Percentiles rank a stretch among this genome's conserved stretches.
Evolutionary conservation across 2,888 invertebrate species (phyloP).

Genomic region (Drosophila meridiana): DNA sequence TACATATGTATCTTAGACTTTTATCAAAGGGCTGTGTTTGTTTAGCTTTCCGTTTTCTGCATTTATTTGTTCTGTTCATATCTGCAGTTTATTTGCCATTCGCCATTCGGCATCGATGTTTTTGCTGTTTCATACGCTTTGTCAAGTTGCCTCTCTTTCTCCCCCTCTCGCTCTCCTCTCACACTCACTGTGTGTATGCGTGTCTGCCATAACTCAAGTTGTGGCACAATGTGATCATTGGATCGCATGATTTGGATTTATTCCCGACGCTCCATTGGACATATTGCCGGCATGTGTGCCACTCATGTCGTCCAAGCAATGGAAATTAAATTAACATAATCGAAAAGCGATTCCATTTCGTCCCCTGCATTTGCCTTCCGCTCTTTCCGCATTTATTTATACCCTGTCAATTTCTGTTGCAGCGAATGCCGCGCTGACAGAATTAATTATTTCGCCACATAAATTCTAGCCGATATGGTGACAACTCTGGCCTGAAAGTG

Average conservation of each 20-base stretch:
- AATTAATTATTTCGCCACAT: conserved; percentile 82
- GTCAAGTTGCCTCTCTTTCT: conserved; percentile 16
- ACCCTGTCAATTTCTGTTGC: conserved; percentile 65
- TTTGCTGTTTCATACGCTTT: conserved; percentile 57
- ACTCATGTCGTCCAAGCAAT: conserved; percentile 68
- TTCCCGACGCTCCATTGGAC: conserved; percentile 77
- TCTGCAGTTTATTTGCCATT: conserved; percentile 70
- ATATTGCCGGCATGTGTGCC: conserved; percentile 80
- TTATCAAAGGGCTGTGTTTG: conserved; percentile 30
- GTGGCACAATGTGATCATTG: conserved; percentile 79
- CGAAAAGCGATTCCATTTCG: conserved; percentile 71
- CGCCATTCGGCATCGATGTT: conserved; percentile 58
- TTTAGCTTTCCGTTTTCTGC: conserved; percentile 23
- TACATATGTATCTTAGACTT: conserved; percentile 3
- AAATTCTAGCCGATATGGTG: conserved; percentile 58
- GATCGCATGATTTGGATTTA: conserved; percentile 82
- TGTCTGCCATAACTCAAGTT: conserved; percentile 75
- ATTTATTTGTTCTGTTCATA: conserved; percentile 63
- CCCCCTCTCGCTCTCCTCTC: neutral
- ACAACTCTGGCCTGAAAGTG: conserved; percentile 28
- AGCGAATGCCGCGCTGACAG: conserved; percentile 66
- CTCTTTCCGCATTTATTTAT: conserved; percentile 57
- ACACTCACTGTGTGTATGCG: conserved; percentile 9
- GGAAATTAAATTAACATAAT: conserved; percentile 80
- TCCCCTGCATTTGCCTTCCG: conserved; percentile 39